phyloP scores from a whole-genome alignment of 2,113 vertebrate species.

The Cinclus mexicanus region DNA sequence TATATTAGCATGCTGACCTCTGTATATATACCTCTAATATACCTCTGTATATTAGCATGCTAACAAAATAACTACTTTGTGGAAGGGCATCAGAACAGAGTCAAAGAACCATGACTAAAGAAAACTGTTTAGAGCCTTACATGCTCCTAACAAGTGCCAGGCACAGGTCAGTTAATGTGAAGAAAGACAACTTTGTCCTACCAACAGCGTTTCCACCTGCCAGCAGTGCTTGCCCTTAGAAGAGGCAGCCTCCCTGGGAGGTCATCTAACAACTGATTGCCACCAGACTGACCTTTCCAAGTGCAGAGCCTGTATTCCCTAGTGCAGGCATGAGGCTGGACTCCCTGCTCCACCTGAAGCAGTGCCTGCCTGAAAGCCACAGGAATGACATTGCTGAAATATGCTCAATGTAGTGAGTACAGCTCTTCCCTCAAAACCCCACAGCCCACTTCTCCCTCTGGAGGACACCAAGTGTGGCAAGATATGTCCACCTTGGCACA shows the following conservation, averaged over 20 bases:
- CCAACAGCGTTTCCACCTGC: not conserved
- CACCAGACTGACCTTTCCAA: not conserved
- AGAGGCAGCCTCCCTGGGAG: not conserved
- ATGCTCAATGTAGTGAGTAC: rapidly evolving
- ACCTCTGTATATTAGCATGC: not conserved
- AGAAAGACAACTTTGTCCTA: not conserved
- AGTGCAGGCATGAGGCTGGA: rapidly evolving
- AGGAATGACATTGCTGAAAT: rapidly evolving
- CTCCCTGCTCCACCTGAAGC: not conserved
- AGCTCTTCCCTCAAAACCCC: not conserved
- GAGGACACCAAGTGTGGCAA: rapidly evolving
- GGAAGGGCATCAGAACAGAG: not conserved
- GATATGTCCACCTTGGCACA: not conserved
- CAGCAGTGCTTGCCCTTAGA: not conserved
- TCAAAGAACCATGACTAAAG: not conserved
- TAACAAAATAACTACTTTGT: not conserved
- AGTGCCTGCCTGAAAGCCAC: not conserved
- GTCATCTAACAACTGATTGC: not conserved
- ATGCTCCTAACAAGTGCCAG: not conserved
- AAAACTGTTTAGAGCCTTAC: not conserved
- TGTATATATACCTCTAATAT: too few species aligned
- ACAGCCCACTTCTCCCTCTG: rapidly evolving
- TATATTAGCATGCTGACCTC: not conserved
- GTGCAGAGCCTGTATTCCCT: rapidly evolving
- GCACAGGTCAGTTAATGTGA: not conserved